Evolutionary conservation across 1,140 invertebrate genomes (phyloP).

Genomic region (Drosophila biarmipes): DNA sequence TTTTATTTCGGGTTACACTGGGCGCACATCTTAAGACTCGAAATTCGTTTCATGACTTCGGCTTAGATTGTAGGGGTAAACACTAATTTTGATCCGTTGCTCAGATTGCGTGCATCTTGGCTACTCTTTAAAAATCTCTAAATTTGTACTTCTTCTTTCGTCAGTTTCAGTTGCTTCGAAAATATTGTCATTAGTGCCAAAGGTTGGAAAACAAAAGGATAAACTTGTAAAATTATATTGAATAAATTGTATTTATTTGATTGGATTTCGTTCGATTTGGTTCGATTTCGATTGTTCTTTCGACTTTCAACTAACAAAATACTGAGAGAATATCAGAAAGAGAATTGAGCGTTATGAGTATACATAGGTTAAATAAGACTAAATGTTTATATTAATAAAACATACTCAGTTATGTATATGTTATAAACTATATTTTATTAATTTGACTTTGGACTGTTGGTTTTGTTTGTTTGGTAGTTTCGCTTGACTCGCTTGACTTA

Average conservation of each 20-base stretch:
- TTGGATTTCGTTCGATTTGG: constrained; percentile 17
- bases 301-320: constrained; percentile 58
- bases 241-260: constrained; percentile 59
- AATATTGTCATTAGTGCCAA: constrained; percentile 77
- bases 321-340: constrained; percentile 47
- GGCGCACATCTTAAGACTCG: constrained; percentile 26
- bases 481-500: constrained; percentile 60
- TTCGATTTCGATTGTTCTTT: constrained; percentile 28
- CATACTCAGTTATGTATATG: constrained; percentile 26
- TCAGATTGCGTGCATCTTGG: constrained; percentile 43
- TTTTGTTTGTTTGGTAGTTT: constrained; percentile 42
- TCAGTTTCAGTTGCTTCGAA: constrained; percentile 66
- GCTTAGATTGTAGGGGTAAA: constrained; percentile 28
- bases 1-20: constrained; percentile 46
- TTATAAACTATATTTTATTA: constrained; percentile 66
- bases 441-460: constrained; percentile 76
- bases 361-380: constrained; percentile 44
- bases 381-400: constrained; percentile 44
- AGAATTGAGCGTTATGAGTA: constrained; percentile 30
- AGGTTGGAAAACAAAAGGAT: constrained; percentile 33
- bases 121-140: constrained; percentile 60
- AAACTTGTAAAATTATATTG: constrained; percentile 20
- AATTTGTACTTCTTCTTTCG: constrained; percentile 78
- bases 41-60: constrained; percentile 22
- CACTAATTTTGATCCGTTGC: constrained; percentile 76